Evolutionary conservation across 35 echinoderm and acorn worm genomes (phyloP).

Genomic region (Apostichopus japonicus): DNA sequence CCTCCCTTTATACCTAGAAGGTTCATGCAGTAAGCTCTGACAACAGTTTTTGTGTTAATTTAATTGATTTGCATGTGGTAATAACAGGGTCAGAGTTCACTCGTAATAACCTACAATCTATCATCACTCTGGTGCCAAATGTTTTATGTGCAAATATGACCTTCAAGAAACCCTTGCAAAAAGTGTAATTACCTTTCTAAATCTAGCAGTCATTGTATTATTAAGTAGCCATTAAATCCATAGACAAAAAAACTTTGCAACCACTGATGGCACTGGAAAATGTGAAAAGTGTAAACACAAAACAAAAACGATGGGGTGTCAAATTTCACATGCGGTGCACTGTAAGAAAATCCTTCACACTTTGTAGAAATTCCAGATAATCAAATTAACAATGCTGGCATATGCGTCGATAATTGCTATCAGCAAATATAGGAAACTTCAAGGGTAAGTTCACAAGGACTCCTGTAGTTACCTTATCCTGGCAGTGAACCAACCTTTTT

Average conservation of each 20-base stretch:
- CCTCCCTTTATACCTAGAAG: too few species aligned
- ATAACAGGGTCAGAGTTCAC: neutral
- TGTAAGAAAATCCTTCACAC: slow-evolving; percentile 23
- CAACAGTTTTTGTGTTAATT: too few species aligned
- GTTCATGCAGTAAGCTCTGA: too few species aligned
- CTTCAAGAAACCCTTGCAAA: neutral
- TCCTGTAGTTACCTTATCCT: neutral
- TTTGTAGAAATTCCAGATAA: neutral
- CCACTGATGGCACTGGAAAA: neutral
- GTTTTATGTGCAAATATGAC: neutral
- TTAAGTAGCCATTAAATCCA: too few species aligned
- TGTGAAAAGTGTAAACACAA: neutral
- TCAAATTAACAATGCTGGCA: slow-evolving; percentile 23
- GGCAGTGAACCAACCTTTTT: too few species aligned
- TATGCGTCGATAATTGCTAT: neutral
- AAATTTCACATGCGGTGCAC: neutral
- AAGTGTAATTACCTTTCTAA: neutral
- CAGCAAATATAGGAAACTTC: neutral
- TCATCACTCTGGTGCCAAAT: neutral
- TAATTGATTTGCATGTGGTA: too few species aligned
- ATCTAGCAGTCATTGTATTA: too few species aligned
- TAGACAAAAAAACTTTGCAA: neutral
- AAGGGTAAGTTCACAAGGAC: neutral
- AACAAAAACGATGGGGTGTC: neutral
- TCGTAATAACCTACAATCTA: neutral